Evolutionary conservation across 2,888 invertebrate genomes (phyloP).

Genomic region (Ennomos erosarius): DNA sequence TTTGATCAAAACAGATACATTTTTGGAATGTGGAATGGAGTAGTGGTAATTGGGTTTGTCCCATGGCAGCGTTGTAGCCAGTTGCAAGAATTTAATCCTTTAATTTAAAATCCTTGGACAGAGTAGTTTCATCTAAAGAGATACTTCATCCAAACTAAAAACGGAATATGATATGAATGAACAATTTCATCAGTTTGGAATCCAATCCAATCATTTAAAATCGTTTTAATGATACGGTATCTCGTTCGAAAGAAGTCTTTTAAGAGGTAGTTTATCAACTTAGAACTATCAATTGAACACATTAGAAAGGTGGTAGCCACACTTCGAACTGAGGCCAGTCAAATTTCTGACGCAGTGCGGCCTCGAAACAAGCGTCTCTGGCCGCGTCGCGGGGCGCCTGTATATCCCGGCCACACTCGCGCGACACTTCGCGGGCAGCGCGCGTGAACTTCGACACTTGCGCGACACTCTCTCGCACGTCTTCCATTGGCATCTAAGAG

Average conservation of each 20-base stretch:
- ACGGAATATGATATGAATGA: too few species aligned
- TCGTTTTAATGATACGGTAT: too few species aligned
- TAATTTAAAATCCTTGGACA: too few species aligned
- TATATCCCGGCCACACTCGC: conserved; percentile 64
- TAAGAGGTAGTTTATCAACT: conserved; percentile 6
- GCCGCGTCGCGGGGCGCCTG: conserved; percentile 70
- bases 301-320: conserved; percentile 84
- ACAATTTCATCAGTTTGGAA: too few species aligned
- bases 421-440: conserved; percentile 73
- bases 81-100: too few species aligned
- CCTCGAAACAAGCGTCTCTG: conserved; percentile 77
- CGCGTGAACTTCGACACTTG: conserved; percentile 74
- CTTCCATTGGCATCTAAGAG: conserved; percentile 62
- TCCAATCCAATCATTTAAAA: too few species aligned
- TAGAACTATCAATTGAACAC: conserved; percentile 60
- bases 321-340: conserved; percentile 81
- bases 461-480: conserved; percentile 75
- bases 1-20: too few species aligned
- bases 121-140: too few species aligned
- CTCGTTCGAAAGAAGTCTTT: not conserved
- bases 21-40: too few species aligned
- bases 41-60: too few species aligned
- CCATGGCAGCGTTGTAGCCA: too few species aligned
- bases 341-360: conserved; percentile 82
- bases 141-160: too few species aligned